These are phyloP conservation scores for Drosophila incognita DNA, from an alignment of 2,888 invertebrate species.

Conservation along the genomic window DNA sequence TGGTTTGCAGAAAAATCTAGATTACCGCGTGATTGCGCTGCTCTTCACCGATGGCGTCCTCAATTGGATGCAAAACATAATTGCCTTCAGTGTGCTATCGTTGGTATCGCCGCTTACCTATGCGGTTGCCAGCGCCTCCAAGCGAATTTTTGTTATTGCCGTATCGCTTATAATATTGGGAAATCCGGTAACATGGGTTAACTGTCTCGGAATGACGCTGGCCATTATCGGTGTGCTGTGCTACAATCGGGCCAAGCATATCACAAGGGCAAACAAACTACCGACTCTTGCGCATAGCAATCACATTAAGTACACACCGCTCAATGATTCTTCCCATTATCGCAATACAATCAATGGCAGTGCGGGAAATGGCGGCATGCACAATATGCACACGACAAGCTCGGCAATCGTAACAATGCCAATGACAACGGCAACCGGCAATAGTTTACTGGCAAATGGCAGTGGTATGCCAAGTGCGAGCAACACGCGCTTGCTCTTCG, in stretches of 20 bases:
- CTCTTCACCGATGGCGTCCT: constrained; percentile 92
- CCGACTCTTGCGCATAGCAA: constrained; percentile 84
- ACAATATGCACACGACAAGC: constrained; percentile 37
- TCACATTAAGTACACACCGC: constrained; percentile 84
- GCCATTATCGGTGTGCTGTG: constrained; percentile 95
- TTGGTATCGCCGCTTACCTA: constrained; percentile 97
- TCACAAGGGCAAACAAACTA: constrained; percentile 87
- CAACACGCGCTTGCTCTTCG: constrained; percentile 83
- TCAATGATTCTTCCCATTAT: constrained; percentile 79
- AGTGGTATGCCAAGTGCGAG: constrained; percentile 78
- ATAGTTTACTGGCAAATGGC: constrained; percentile 81
- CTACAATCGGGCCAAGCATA: constrained; percentile 94
- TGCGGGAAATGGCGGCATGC: constrained; percentile 59
- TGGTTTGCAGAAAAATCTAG: constrained; percentile 85
- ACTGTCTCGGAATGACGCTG: constrained; percentile 95
- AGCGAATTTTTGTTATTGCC: constrained; percentile 95
- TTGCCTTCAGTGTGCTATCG: constrained; percentile 96
- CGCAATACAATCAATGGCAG: constrained; percentile 61
- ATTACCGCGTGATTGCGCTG: constrained; percentile 87
- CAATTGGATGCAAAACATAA: constrained; percentile 97
- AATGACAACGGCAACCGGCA: constrained; percentile 41
- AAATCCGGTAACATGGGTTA: constrained; percentile 95
- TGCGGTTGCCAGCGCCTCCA: constrained; percentile 97
- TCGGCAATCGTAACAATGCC: constrained; percentile 51
- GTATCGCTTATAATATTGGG: constrained; percentile 94